Percentiles rank a stretch among this genome's conserved stretches.
Conservation (phyloP, 2,888 invertebrate species). For the Diogma glabrata region DNA sequence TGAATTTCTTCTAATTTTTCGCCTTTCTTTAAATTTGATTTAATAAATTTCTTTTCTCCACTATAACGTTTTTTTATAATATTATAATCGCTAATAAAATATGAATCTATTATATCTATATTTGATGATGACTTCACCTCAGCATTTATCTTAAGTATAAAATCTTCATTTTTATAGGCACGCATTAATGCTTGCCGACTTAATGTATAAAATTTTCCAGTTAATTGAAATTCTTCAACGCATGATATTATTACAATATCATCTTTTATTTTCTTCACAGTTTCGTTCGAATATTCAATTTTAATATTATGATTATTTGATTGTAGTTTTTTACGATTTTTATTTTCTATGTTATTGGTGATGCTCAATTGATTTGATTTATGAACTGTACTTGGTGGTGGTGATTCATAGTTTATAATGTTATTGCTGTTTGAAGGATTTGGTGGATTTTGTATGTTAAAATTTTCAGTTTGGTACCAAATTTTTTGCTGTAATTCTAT, state of each 20-base stretch:
- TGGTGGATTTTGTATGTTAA: slow-evolving; percentile 19
- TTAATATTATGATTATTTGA: slow-evolving; percentile 26
- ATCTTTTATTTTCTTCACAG: slow-evolving; percentile 32
- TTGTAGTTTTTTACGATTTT: background rate
- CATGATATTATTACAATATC: slow-evolving; percentile 29
- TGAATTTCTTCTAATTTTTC: slow-evolving; percentile 33
- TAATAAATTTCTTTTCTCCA: slow-evolving; percentile 32
- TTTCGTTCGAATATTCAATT: slow-evolving; percentile 32
- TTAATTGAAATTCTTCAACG: slow-evolving; percentile 31
- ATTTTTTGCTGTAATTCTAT: slow-evolving; percentile 32
- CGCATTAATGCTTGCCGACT: slow-evolving; percentile 29
- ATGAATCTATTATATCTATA: slow-evolving; percentile 34
- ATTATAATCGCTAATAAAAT: slow-evolving; percentile 37
- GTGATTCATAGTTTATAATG: slow-evolving; percentile 3
- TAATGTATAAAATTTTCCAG: slow-evolving; percentile 33
- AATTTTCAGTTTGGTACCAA: slow-evolving; percentile 26
- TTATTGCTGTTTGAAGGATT: slow-evolving; percentile 13
- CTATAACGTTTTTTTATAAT: slow-evolving; percentile 35
- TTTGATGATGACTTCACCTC: slow-evolving; percentile 29
- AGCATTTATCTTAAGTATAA: slow-evolving; percentile 32
- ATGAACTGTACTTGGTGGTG: background rate
- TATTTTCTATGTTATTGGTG: slow-evolving; percentile 11
- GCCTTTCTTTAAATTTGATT: slow-evolving; percentile 27
- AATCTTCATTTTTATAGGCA: slow-evolving; percentile 34
- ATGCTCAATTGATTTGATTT: slow-evolving; percentile 18